Evolutionary conservation across 2,888 invertebrate genomes (phyloP), one percentile per base, ranked within the genome.

Genomic region (Ernsta delagoae): DNA sequence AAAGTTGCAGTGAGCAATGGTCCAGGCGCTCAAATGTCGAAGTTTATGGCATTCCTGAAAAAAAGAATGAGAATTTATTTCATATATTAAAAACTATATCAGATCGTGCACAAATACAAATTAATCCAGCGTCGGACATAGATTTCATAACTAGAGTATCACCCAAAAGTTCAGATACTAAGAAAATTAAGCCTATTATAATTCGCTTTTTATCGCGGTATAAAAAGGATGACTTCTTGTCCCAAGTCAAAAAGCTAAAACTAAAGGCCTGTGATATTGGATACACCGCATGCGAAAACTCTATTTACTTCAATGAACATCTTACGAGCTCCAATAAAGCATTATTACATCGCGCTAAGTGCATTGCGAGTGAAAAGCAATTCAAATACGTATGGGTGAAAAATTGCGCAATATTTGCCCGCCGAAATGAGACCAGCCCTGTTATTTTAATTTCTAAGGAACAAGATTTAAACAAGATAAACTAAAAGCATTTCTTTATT

Each of bases 381-480:
- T 59, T 24, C 8, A 43, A 12, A 24, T 59, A 43, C 9, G 59
- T 59, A 3, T 59, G 59, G 59, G 59, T 59, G 2, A 54, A 54
- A 54, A 54, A 54, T 54, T 54, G 53, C 6, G 53, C 31, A 6
- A 60, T 60, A 24, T 60, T 60, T 48, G 45, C 11, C 2, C 45
- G 60, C 1, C 45, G 53, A 11, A 60, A 34, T 34, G 60, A 60
- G 31, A 60, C 60, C 11, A 60, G 60, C 11, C 45, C 60, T 4
- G 45, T 60, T n/a, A 48, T 60, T n/a, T 3, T 41, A 6, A 41
- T 60, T 5, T 24, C 60, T 1, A 45, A 31, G 5, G 45, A 60
- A 45, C n/a, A 34, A 48, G 48, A 60, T 60, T 60, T 60, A 48
- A 60, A 60, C 60, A 60, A 45, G 4, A 24, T 60, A 6, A 60